phyloP scores from a whole-genome alignment of 2,113 vertebrate genomes.

The Sander vitreus region DNA sequence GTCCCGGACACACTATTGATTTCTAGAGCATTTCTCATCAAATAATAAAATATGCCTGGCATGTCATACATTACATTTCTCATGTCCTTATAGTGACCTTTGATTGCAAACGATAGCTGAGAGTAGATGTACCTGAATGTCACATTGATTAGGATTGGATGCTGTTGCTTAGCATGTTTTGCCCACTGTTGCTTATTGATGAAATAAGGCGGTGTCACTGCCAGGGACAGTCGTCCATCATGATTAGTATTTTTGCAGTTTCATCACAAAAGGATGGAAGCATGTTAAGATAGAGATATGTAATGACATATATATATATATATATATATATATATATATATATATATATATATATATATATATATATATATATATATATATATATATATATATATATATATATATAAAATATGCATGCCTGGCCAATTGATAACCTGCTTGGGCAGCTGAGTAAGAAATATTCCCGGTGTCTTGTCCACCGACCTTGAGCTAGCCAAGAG shows the following conservation, averaged over 20 bases:
- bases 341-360: too few species aligned
- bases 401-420: constrained; percentile 38
- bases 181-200: constrained; percentile 12
- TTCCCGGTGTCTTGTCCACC: constrained; percentile 10
- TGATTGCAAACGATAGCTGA: constrained; percentile 47
- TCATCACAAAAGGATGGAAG: constrained; percentile 33
- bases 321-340: too few species aligned
- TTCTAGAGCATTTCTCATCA: constrained; percentile 68
- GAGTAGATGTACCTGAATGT: constrained; percentile 37
- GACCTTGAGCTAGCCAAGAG: constrained; percentile 35
- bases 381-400: too few species aligned
- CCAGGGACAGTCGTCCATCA: constrained; percentile 47
- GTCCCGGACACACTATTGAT: constrained; percentile 66
- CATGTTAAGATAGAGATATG: constrained; percentile 26
- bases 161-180: constrained; percentile 41
- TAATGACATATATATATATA: too few species aligned
- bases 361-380: too few species aligned
- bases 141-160: constrained; percentile 65
- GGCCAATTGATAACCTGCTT: constrained; percentile 24
- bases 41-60: constrained; percentile 61
- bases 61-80: constrained; percentile 61
- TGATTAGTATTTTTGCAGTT: constrained; percentile 47
- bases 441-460: constrained; percentile 32
- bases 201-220: constrained; percentile 42
- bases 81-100: constrained; percentile 66